Evolutionary conservation across 2,888 invertebrate species (phyloP), one percentile per base, ranked within the genome.

Genomic region (Subacronicta megacephala): DNA sequence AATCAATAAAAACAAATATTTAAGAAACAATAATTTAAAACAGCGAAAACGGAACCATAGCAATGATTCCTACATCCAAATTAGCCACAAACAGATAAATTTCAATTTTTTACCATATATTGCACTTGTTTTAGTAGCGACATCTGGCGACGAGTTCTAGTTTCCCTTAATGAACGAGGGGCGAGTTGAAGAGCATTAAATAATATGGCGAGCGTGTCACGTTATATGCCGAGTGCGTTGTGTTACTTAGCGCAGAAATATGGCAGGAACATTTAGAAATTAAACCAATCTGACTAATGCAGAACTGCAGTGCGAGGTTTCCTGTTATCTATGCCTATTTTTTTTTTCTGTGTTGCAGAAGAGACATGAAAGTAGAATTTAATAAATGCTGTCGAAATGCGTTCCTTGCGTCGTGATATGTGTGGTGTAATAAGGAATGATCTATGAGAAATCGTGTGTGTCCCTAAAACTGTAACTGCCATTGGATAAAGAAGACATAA

Each of bases 281-380:
- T 68, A 73, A 63, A 67, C 70, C 73, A 79, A 77, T 79, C 62
- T 23, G 47, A 54, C 75, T 72, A 72, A 75, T 75, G 67, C 61
- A 67, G 40, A 47, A 49, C 45, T 62, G 52, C 26, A 40, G 50
- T 17, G 20, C 29, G 7, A 26, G n/a, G 23, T 44, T 18, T 31
- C 36, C 7, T 37, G 18, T 33, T 52, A 53, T 41, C n/a, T n/a
- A n/a, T n/a, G n/a, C n/a, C n/a, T n/a, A n/a, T n/a, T n/a, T n/a
- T n/a, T n/a, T n/a, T n/a, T n/a, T n/a, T n/a, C n/a, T n/a, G n/a
- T n/a, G n/a, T n/a, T n/a, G n/a, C n/a, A n/a, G n/a, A n/a, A n/a
- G n/a, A n/a, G n/a, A n/a, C n/a, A n/a, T n/a, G n/a, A n/a, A n/a
- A n/a, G n/a, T n/a, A n/a, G n/a, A n/a, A n/a, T n/a, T n/a, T n/a